Evolutionary conservation across 2,888 invertebrate genomes (phyloP).

Genomic region (Drosophila crucigera): DNA sequence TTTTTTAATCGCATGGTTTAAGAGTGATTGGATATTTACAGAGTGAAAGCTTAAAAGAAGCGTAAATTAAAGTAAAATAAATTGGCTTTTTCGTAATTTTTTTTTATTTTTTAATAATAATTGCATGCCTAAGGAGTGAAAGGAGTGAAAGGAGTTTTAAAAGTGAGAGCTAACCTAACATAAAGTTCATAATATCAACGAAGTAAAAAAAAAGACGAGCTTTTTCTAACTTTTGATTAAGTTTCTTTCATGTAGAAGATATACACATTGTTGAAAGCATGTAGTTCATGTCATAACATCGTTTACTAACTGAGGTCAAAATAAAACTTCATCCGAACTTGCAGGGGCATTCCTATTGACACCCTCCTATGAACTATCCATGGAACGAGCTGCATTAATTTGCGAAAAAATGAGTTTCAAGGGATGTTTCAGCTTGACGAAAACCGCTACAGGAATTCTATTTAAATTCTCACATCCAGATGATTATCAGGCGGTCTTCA

Average conservation of each 20-base stretch:
- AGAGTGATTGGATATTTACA: not conserved
- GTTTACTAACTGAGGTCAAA: conserved; percentile 12
- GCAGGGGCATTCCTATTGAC: conserved; percentile 92
- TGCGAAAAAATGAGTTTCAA: conserved; percentile 96
- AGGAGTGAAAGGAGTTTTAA: not conserved
- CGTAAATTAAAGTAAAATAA: not conserved
- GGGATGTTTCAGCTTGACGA: conserved; percentile 93
- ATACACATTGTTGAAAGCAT: not conserved
- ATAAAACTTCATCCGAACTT: conserved; percentile 56
- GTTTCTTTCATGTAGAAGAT: conserved; percentile 1
- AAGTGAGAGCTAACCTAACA: conserved; percentile 1
- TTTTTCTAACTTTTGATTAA: not conserved
- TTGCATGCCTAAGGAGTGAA: not conserved
- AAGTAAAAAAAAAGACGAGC: not conserved
- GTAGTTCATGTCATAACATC: not conserved
- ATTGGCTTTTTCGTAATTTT: not conserved
- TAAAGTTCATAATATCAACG: not conserved
- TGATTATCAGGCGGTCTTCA: conserved; percentile 93
- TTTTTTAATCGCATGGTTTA: not conserved
- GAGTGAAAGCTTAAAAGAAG: not conserved
- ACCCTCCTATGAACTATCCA: conserved; percentile 93
- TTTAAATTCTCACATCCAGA: conserved; percentile 95
- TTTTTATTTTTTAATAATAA: not conserved
- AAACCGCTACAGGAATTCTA: conserved; percentile 94
- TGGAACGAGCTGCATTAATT: conserved; percentile 94